Percentiles rank a stretch among this genome's conserved stretches.
Conservation (phyloP, 1,140 invertebrate species). For the Eumeta japonica region DNA sequence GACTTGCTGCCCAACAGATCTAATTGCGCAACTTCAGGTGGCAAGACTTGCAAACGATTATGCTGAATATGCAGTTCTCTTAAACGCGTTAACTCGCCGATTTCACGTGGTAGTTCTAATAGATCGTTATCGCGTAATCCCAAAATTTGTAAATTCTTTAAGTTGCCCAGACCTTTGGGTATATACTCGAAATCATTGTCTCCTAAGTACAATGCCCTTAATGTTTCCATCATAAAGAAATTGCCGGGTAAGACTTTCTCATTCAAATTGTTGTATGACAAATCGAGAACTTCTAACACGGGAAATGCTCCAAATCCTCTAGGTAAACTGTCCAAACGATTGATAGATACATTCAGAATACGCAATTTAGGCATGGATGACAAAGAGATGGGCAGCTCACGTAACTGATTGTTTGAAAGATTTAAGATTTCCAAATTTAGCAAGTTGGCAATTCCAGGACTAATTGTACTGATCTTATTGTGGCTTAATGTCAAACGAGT, state of each 20-base stretch:
- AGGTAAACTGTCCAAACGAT: conserved; percentile 75
- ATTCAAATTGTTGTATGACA: conserved; percentile 93
- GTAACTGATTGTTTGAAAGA: conserved; percentile 89
- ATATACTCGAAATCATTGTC: too few species aligned
- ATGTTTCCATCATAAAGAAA: conserved; percentile 90
- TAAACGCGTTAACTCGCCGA: too few species aligned
- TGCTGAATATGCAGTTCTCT: too few species aligned
- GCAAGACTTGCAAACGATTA: too few species aligned
- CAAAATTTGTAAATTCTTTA: too few species aligned
- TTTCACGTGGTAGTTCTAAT: too few species aligned
- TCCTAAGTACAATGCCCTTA: too few species aligned
- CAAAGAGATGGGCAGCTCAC: conserved; percentile 85
- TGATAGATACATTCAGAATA: conserved; percentile 83
- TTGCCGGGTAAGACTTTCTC: conserved; percentile 89
- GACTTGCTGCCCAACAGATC: too few species aligned
- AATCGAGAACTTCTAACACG: conserved; percentile 86
- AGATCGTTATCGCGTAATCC: too few species aligned
- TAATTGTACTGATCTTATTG: conserved; percentile 81
- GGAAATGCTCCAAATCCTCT: conserved; percentile 93
- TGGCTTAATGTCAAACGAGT: conserved; percentile 86
- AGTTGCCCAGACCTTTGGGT: too few species aligned
- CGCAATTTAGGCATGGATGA: conserved; percentile 88
- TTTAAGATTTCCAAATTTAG: conserved; percentile 89
- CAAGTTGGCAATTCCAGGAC: conserved; percentile 83
- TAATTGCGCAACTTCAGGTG: too few species aligned